These are phyloP conservation scores for Cosmia pyralina DNA, from an alignment of 2,888 invertebrate species.

Conservation along the genomic window DNA sequence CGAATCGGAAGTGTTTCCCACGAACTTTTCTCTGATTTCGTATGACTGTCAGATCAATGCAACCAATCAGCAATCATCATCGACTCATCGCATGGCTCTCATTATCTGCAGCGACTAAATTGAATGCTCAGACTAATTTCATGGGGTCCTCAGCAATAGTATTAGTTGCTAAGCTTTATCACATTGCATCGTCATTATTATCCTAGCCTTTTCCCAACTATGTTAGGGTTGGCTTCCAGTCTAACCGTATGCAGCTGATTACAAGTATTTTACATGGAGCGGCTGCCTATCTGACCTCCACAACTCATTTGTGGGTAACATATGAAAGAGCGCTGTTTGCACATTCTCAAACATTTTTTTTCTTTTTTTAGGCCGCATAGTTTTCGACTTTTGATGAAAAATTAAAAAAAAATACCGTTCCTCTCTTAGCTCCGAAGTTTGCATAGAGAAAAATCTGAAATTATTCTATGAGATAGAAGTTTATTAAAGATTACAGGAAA, in stretches of 20 bases:
- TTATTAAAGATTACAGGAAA: no score
- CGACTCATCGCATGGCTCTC: neutral
- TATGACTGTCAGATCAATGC: constrained; percentile 20
- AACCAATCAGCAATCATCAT: constrained; percentile 2
- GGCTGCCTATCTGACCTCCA: neutral
- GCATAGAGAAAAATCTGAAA: no score
- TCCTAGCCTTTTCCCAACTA: no score
- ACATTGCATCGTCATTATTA: neutral
- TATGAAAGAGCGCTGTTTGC: no score
- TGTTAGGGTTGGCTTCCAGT: neutral
- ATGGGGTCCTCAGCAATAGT: no score
- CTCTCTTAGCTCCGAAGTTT: no score
- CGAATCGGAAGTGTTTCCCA: constrained; percentile 8
- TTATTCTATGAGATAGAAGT: no score
- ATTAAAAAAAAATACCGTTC: no score
- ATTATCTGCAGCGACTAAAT: neutral
- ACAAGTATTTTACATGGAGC: neutral
- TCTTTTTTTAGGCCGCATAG: no score
- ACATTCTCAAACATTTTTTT: no score
- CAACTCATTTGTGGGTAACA: neutral
- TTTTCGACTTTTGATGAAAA: no score
- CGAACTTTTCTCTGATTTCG: constrained; percentile 27
- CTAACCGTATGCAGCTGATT: no score
- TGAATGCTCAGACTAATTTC: neutral
- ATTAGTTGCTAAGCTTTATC: neutral